Conservation (phyloP, 2,888 invertebrate genomes). For the Pristionchus maxplancki region DNA sequence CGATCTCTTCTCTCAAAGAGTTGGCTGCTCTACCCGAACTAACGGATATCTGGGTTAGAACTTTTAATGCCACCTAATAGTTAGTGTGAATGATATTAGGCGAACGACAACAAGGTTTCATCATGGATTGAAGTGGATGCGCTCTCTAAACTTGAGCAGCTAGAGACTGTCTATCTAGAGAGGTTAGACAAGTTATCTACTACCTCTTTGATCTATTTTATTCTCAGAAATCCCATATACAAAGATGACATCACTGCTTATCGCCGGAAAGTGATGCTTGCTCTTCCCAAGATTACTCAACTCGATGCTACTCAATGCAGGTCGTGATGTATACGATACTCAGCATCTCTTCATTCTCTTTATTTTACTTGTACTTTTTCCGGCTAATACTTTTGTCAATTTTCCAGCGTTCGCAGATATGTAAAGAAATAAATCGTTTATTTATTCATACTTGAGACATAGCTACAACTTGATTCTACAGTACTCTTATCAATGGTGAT, state of each 20-base stretch:
- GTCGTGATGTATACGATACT: neutral
- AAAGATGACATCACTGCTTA: slow-evolving; percentile 56
- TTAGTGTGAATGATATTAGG: slow-evolving; percentile 81
- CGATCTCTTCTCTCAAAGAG: slow-evolving; percentile 87
- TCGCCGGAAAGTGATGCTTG: slow-evolving; percentile 88
- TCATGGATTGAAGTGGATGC: slow-evolving; percentile 89
- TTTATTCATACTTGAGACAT: neutral
- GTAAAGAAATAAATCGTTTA: slow-evolving; percentile 20
- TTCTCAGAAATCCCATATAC: slow-evolving; percentile 84
- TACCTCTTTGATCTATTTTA: neutral
- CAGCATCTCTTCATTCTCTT: neutral
- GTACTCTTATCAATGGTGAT: slow-evolving; percentile 57
- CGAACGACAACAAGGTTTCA: slow-evolving; percentile 91
- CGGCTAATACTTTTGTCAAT: neutral
- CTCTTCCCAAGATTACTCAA: slow-evolving; percentile 89
- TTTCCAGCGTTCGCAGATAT: slow-evolving; percentile 29
- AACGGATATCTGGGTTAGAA: slow-evolving; percentile 93
- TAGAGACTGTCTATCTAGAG: slow-evolving; percentile 91
- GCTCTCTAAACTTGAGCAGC: slow-evolving; percentile 81
- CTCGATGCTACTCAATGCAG: slow-evolving; percentile 87
- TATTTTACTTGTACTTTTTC: slow-evolving; percentile 2
- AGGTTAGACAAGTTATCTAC: slow-evolving; percentile 61
- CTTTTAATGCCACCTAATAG: neutral
- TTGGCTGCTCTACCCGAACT: slow-evolving; percentile 86
- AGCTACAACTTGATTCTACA: slow-evolving; percentile 25